Percentiles rank a stretch among this genome's conserved stretches.
These are phyloP conservation scores for Tadarida brasiliensis DNA, from an alignment of 2,797 vertebrate species.

Conservation along the genomic window DNA sequence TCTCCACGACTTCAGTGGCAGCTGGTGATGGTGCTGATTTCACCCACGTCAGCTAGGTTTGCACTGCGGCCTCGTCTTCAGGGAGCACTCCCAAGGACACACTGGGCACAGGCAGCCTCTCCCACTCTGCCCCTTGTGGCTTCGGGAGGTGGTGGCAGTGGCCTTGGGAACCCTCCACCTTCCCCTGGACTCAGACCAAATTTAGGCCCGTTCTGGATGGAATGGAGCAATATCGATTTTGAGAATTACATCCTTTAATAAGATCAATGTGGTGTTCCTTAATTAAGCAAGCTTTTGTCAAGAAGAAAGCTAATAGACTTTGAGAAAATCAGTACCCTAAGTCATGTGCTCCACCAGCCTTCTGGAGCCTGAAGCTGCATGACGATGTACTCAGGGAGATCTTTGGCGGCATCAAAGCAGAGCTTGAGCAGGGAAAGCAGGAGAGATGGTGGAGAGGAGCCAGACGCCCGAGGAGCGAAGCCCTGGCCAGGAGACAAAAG, in stretches of 20 bases:
- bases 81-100: background rate
- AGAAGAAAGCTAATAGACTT: background rate
- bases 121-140: background rate
- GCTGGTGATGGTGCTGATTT: background rate
- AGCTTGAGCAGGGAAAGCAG: background rate
- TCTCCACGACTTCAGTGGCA: background rate
- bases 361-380: background rate
- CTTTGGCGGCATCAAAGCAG: background rate
- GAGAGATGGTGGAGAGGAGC: background rate
- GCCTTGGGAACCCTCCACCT: background rate
- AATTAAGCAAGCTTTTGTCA: background rate
- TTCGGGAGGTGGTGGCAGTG: background rate
- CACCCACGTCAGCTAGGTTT: background rate
- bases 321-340: slow-evolving; percentile 13
- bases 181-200: background rate
- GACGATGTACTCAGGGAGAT: background rate
- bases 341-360: background rate
- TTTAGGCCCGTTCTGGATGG: background rate
- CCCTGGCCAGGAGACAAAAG: background rate
- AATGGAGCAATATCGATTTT: background rate
- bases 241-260: background rate
- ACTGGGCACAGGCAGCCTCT: accelerated
- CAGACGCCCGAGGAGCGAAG: background rate
- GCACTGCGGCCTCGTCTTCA: background rate
- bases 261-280: background rate